Evolutionary conservation across 2,888 invertebrate species (phyloP), one percentile per base, ranked within the genome.

Genomic region (Macrophya annulata): DNA sequence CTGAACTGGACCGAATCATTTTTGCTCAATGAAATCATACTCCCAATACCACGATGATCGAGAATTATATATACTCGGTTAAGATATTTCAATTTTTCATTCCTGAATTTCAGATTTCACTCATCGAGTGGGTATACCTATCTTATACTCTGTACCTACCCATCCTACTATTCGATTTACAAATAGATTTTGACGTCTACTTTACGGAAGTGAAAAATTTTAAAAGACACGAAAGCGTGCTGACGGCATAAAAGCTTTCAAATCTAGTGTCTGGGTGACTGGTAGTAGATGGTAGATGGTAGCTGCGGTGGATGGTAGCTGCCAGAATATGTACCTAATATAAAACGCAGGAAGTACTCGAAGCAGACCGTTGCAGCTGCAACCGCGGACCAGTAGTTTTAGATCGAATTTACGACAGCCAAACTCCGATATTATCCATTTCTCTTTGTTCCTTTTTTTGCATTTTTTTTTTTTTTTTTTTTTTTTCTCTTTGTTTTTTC

Each of bases 161-260:
- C 51, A 55, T n/a, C 51, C 65, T 40, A 71, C 71, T 40, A 15
- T 17, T 74, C 77, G 31, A 77, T 31, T 31, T 9, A 9, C 51
- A 4, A 77, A 77, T 77, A 77, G 68, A 43, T 82, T 45, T 40
- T 31, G 65, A 82, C 71, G 37, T 83, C 83, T 48, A 40, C 68
- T 48, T 65, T 48, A n/a, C 31, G 8, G 10, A 21, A 51, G 81
- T 10, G 12, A 15, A 45, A 43, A 25, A 81, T 21, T 81, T 40
- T 40, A 62, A 59, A 43, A 62, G 40, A 81, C 43, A 25, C 40
- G 59, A 43, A 59, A 15, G 43, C 81, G 62, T 62, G 81, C 81
- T 81, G 81, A 81, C 81, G 81, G 81, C 59, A 81, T 81, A 62
- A 81, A 81, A 81, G 81, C 81, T 81, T 81, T 81, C 59, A 21